These are phyloP conservation scores for Oxystoma pomonae DNA, from an alignment of 2,888 invertebrate species.

Conservation along the genomic window DNA sequence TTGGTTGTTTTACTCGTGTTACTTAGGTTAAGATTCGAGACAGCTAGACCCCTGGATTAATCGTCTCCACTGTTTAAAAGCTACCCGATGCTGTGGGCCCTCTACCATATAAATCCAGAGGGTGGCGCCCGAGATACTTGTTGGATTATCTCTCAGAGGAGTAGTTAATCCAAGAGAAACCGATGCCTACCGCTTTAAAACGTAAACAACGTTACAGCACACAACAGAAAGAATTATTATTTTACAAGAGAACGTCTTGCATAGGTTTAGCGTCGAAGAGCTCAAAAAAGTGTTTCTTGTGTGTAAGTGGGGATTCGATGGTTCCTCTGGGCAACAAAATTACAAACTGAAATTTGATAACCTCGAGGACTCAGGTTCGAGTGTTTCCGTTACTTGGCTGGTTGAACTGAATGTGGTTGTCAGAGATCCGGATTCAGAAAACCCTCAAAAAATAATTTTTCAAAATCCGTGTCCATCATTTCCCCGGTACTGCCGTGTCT, in stretches of 20 bases:
- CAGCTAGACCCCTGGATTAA: too few species aligned
- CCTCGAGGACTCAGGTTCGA: neutral
- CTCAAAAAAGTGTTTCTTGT: neutral
- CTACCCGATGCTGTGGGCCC: too few species aligned
- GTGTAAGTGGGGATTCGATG: neutral
- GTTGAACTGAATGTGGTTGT: neutral
- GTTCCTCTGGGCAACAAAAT: neutral
- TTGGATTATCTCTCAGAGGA: too few species aligned
- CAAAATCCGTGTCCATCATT: neutral
- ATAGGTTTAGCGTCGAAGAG: neutral
- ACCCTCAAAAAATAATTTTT: neutral
- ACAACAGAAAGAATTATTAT: neutral
- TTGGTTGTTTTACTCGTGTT: too few species aligned
- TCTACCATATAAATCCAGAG: too few species aligned
- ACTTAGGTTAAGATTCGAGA: too few species aligned
- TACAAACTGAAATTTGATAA: constrained; percentile 7
- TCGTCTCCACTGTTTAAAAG: too few species aligned
- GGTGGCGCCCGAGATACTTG: too few species aligned
- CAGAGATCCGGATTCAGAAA: neutral
- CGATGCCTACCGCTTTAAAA: too few species aligned
- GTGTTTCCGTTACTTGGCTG: constrained; percentile 4
- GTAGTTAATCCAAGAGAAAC: too few species aligned
- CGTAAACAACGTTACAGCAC: neutral
- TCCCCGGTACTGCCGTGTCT: neutral
- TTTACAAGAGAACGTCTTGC: neutral